phyloP scores from a whole-genome alignment of 2,797 vertebrate species.

The Sebastes umbrosus region DNA sequence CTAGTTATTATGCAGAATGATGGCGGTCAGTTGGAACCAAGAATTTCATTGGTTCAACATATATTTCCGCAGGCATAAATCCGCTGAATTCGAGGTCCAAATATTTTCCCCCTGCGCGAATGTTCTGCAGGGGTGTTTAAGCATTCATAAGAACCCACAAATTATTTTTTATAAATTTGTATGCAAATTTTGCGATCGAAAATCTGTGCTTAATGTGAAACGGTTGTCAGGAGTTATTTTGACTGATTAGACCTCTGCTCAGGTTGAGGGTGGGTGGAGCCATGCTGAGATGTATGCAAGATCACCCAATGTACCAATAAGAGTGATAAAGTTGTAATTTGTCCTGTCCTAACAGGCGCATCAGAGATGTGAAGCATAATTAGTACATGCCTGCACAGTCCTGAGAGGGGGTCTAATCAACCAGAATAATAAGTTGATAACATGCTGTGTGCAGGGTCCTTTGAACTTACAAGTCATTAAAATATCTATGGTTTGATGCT shows the following conservation, averaged over 20 bases:
- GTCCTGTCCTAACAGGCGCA: neutral
- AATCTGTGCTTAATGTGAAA: neutral
- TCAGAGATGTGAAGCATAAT: neutral
- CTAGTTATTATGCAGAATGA: too few species aligned
- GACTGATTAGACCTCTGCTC: neutral
- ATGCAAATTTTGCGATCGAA: neutral
- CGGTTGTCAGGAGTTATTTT: neutral
- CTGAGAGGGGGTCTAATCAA: neutral
- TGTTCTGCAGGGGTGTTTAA: too few species aligned
- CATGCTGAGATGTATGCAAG: neutral
- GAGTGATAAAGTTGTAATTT: neutral
- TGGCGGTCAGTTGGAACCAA: too few species aligned
- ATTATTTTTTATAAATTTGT: neutral
- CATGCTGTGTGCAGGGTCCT: neutral
- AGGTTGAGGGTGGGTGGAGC: neutral
- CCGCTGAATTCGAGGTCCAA: too few species aligned
- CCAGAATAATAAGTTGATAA: neutral
- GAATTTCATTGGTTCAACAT: too few species aligned
- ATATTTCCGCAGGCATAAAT: too few species aligned
- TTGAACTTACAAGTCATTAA: neutral
- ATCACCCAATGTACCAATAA: neutral
- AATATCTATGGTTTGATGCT: neutral
- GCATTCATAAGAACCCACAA: too few species aligned
- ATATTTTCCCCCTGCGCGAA: rapidly evolving
- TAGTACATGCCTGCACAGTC: neutral